phyloP scores from a whole-genome alignment of 1,140 invertebrate genomes.

The Pseudomyrmex gracilis region DNA sequence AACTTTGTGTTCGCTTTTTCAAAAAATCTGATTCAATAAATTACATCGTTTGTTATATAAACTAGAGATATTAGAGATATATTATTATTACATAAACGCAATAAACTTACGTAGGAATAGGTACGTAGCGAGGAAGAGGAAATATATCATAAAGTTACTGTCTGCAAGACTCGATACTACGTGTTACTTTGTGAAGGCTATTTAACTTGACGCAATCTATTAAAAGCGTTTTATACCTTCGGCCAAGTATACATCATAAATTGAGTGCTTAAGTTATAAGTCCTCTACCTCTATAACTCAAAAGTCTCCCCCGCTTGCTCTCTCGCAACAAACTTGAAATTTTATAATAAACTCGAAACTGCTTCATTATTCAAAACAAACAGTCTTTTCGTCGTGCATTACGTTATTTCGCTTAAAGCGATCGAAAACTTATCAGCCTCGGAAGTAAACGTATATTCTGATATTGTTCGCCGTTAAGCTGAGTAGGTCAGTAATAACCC shows the following conservation, averaged over 20 bases:
- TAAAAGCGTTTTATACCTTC: neutral
- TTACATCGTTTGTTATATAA: no score
- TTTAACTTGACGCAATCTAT: conserved; percentile 14
- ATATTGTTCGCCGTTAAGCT: conserved; percentile 46
- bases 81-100: no score
- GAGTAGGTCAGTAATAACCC: conserved; percentile 43
- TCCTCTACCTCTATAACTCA: neutral
- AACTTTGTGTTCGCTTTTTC: no score
- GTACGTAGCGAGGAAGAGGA: no score
- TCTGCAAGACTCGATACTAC: no score
- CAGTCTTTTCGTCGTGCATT: conserved; percentile 39
- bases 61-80: no score
- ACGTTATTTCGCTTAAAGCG: conserved; percentile 34
- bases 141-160: no score
- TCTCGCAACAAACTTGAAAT: conserved; percentile 43
- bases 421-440: conserved; percentile 48
- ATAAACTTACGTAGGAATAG: no score
- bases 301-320: neutral
- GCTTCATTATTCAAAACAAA: conserved; percentile 51
- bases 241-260: conserved; percentile 32
- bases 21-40: no score
- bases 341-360: conserved; percentile 40
- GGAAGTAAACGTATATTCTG: conserved; percentile 24
- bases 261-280: conserved; percentile 31
- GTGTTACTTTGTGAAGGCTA: neutral